Evolutionary conservation across 2,797 vertebrate genomes (phyloP).

Genomic region (Silurus aristotelis): DNA sequence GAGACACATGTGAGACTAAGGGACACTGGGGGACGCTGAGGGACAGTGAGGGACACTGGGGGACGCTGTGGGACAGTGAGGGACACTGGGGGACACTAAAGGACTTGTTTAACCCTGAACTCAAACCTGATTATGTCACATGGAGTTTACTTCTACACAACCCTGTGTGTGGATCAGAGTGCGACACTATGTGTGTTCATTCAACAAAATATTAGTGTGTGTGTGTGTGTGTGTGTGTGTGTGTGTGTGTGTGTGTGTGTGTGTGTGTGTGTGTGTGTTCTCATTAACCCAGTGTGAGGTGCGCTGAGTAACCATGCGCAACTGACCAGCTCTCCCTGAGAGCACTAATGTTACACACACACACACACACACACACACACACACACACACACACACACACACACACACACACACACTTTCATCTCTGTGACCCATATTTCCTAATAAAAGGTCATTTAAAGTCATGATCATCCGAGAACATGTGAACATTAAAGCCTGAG

Average conservation of each 20-base stretch:
- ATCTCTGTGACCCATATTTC: neutral
- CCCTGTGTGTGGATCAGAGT: neutral
- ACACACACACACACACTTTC: neutral
- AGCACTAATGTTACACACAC: conserved; percentile 22
- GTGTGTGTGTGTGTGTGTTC: conserved; percentile 14
- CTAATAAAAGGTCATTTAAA: conserved; percentile 1
- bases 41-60: too few species aligned
- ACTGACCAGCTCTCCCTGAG: conserved; percentile 22
- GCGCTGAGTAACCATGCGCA: conserved; percentile 17
- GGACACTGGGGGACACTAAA: too few species aligned
- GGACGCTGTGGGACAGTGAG: too few species aligned
- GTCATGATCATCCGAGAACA: neutral
- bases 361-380: conserved; percentile 10
- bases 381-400: neutral
- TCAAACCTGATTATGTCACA: too few species aligned
- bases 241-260: neutral
- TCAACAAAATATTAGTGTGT: neutral
- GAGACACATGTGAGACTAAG: too few species aligned
- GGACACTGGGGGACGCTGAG: too few species aligned
- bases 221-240: too few species aligned
- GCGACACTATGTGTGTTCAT: neutral
- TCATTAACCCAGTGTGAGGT: conserved; percentile 10
- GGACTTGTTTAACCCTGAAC: too few species aligned
- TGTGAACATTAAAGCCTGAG: neutral
- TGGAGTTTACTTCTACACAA: neutral